Conservation (phyloP, 2,888 invertebrate genomes). For the Ashinkailepas kermadecensis region DNA sequence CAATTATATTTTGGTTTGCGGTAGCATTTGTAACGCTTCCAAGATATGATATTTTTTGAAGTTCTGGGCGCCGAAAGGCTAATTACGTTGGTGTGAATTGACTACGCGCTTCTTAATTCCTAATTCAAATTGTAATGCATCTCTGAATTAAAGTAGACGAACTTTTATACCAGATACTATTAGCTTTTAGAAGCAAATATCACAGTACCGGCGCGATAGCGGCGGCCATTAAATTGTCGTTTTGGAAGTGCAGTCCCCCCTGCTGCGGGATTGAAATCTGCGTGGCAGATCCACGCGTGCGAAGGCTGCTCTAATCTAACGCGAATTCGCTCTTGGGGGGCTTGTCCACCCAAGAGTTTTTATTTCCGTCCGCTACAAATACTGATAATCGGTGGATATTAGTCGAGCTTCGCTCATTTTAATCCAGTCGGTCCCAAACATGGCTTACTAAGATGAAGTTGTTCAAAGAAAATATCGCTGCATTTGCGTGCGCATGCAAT, state of each 20-base stretch:
- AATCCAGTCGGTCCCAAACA: neutral
- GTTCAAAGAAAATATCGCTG: neutral
- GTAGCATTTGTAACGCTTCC: too few species aligned
- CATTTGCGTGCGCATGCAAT: neutral
- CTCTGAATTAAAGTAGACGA: too few species aligned
- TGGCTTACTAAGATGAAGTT: constrained; percentile 14
- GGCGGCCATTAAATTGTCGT: neutral
- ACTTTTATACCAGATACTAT: too few species aligned
- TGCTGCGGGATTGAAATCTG: neutral
- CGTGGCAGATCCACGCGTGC: neutral
- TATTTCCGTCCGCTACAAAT: neutral
- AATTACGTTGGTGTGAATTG: too few species aligned
- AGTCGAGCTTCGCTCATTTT: neutral
- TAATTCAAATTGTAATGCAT: too few species aligned
- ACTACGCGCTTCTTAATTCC: too few species aligned
- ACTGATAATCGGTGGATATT: neutral
- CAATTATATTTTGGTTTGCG: too few species aligned
- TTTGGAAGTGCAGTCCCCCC: too few species aligned
- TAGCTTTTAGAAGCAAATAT: too few species aligned
- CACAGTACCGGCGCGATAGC: neutral
- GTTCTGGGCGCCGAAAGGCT: too few species aligned
- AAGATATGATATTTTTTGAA: too few species aligned
- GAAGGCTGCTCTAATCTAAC: too few species aligned
- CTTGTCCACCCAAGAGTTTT: neutral
- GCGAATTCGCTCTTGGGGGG: neutral